Conservation (phyloP, 2,888 invertebrate genomes). For the Polydrusus cervinus region DNA sequence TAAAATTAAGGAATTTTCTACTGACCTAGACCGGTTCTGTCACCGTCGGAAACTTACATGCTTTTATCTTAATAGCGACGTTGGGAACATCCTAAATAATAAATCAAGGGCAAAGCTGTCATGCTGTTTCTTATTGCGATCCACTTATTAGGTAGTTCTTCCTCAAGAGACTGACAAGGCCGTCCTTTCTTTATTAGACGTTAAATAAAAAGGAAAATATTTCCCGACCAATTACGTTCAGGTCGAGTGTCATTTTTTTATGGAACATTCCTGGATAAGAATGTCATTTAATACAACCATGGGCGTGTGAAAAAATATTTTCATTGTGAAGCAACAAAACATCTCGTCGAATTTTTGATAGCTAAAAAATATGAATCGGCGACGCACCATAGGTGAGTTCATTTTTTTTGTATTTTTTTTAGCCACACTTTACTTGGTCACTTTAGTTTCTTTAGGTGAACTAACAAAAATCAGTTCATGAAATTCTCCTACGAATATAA, state of each 20-base stretch:
- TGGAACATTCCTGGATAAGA: neutral
- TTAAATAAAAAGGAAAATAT: conserved; percentile 16
- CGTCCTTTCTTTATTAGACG: conserved; percentile 8
- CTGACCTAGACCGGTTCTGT: conserved; percentile 3
- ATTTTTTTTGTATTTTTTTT: too few species aligned
- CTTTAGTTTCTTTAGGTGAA: too few species aligned
- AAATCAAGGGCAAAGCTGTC: conserved; percentile 22
- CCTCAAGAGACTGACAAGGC: conserved; percentile 15
- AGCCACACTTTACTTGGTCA: too few species aligned
- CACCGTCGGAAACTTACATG: conserved; percentile 9
- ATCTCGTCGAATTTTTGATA: too few species aligned
- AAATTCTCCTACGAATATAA: too few species aligned
- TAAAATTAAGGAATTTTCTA: neutral
- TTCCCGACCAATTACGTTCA: conserved; percentile 8
- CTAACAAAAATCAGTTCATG: too few species aligned
- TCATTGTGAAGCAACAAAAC: too few species aligned
- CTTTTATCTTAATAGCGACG: conserved; percentile 19
- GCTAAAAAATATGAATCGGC: too few species aligned
- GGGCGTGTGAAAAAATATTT: too few species aligned
- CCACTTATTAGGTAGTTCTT: conserved; percentile 30
- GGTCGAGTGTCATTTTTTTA: conserved; percentile 3
- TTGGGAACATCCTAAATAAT: conserved; percentile 20
- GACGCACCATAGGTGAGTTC: too few species aligned
- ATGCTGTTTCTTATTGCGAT: conserved; percentile 28
- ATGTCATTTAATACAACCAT: neutral